A percentile compares a stretch with the other conserved stretches of the same genome.
Evolutionary conservation across 2,888 invertebrate genomes (phyloP).

Genomic region (Hypena proboscidalis): DNA sequence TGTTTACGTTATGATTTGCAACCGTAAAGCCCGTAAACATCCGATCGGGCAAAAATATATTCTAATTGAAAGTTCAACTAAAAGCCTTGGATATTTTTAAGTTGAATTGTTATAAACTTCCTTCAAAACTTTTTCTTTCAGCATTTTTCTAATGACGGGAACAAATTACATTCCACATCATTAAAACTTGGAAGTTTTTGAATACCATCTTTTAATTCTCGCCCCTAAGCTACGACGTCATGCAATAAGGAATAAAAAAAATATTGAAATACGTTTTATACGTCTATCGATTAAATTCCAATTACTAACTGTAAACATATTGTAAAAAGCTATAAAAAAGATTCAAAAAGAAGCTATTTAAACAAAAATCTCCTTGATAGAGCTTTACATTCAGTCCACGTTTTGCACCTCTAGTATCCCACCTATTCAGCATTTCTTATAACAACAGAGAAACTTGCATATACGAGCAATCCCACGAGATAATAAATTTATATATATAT

Average conservation of each 20-base stretch:
- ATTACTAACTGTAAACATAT: too few relatives aligned
- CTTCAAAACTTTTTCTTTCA: slow-evolving; percentile 2
- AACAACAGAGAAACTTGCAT: slow-evolving; percentile 36
- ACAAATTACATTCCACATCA: slow-evolving; percentile 9
- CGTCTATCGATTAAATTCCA: too few relatives aligned
- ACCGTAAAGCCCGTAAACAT: background rate
- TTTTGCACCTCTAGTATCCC: slow-evolving; percentile 20
- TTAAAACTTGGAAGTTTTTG: slow-evolving; percentile 4
- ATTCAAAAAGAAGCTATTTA: too few relatives aligned
- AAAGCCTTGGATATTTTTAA: too few relatives aligned
- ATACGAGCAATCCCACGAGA: slow-evolving; percentile 32
- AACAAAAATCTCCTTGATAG: background rate
- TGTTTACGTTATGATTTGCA: background rate
- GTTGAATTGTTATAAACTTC: too few relatives aligned
- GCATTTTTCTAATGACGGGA: slow-evolving; percentile 14
- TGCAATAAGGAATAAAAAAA: background rate
- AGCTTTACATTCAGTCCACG: slow-evolving; percentile 27
- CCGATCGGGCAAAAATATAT: too few relatives aligned
- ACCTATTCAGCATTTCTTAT: slow-evolving; percentile 15
- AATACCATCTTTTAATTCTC: slow-evolving; percentile 1
- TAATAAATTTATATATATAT: slow-evolving; percentile 41
- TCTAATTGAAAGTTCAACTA: slow-evolving; percentile 11
- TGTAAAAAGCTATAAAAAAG: too few relatives aligned
- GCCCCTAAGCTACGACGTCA: background rate
- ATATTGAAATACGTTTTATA: background rate